Base-by-base conservation (phyloP, 2,888 invertebrate species). In the Argynnis bischoffii region DNA sequence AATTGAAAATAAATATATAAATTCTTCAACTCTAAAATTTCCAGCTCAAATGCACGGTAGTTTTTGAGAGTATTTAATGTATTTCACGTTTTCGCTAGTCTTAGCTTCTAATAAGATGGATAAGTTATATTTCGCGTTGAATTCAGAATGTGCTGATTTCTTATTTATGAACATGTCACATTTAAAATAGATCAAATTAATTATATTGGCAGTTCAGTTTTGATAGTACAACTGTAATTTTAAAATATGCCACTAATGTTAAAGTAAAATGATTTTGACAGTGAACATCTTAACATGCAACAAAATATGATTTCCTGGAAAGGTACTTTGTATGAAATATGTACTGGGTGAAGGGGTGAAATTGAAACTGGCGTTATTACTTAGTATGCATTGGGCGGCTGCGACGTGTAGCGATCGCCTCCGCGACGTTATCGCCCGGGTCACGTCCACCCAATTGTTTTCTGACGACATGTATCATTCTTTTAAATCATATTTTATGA, bases 391-490 rank as follows among this genome's bases (percentile, higher is more conserved):
- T 92, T 90, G 92, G 79, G 87, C 85, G 86, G 75, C 81, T 67
- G 82, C 84, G 86, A 82, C 84, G 85, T 82, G 86, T 83, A 78
- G 84, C 88, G 88, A 90, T 87, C 88, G 86, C 81, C 82, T 73
- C 81, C 81, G 78, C 82, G 78, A 76, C 82, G 81, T 77, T 83
- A 84, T 85, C 88, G 82, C 84, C 81, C 83, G 79, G 81, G 85
- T 89, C 92, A 92, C 92, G 92, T 91, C 83, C 83, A 81, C 81
- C 88, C 90, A 90, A 92, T 92, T 92, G 92, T 91, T 92, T 92
- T 90, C 90, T 90, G 91, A 92, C 88, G 91, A 90, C 90, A 84
- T 86, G 90, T 88, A 90, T 91, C 90, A 90, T 90, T 90, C 88
- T 87, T 90, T 89, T 88, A 87, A 89, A 89, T 88, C 88, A 85